phyloP scores from a whole-genome alignment of 2,113 vertebrate genomes.

The Charina bottae region DNA sequence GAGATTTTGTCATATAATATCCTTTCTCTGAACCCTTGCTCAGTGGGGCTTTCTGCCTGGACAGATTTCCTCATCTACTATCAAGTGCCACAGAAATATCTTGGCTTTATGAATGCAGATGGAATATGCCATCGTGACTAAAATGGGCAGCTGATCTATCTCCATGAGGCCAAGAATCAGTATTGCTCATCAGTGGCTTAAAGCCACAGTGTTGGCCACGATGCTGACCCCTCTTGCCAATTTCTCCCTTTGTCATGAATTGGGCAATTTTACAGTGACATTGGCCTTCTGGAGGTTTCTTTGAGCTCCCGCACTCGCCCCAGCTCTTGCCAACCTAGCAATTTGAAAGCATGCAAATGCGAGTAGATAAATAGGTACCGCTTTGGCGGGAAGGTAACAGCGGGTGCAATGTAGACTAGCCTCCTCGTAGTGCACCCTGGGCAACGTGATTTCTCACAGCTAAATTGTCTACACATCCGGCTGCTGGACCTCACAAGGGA shows the following conservation, averaged over 20 bases:
- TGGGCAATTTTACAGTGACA: background rate
- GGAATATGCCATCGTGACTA: slow-evolving; percentile 8
- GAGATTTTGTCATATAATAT: slow-evolving; percentile 23
- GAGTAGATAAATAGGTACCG: too few species aligned
- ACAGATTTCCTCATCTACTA: slow-evolving; percentile 19
- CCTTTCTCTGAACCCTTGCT: background rate
- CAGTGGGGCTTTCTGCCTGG: background rate
- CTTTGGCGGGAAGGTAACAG: too few species aligned
- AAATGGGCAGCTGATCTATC: slow-evolving; percentile 27
- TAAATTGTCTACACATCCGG: too few species aligned
- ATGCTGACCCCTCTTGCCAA: background rate
- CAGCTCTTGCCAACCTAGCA: too few species aligned
- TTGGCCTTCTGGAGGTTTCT: background rate
- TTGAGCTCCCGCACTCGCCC: too few species aligned
- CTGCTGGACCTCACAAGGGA: too few species aligned
- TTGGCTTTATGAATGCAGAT: background rate
- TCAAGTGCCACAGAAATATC: slow-evolving; percentile 23
- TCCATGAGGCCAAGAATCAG: background rate
- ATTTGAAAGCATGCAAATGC: too few species aligned
- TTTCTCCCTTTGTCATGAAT: background rate
- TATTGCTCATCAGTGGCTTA: slow-evolving; percentile 36
- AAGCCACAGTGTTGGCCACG: slow-evolving; percentile 23
- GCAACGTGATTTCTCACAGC: too few species aligned
- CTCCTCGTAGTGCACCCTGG: too few species aligned
- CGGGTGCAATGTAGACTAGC: too few species aligned